phyloP scores from a whole-genome alignment of 23 tunicate species.

The Botrylloides violaceus region DNA sequence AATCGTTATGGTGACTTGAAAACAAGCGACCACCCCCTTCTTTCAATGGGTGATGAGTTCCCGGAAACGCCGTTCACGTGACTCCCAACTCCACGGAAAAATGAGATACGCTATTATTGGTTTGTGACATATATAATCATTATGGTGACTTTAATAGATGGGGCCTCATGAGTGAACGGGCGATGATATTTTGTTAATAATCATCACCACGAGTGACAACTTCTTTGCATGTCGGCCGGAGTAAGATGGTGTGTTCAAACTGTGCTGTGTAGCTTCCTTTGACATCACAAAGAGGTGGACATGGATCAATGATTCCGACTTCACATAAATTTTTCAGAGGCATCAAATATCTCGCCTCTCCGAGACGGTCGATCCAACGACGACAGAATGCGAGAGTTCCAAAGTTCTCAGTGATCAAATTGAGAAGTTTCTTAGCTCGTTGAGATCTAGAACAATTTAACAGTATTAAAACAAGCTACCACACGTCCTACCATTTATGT shows the following conservation, averaged over 20 bases:
- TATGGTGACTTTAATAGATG: no score
- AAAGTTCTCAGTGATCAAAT: conserved; percentile 24
- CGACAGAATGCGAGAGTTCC: conserved; percentile 44
- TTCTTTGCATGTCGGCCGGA: conserved; percentile 49
- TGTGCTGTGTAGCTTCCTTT: conserved; percentile 47
- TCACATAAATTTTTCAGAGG: conserved; percentile 21
- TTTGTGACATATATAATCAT: no score
- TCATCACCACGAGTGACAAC: conserved; percentile 45
- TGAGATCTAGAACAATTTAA: conserved; percentile 6
- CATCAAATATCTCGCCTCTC: conserved; percentile 21
- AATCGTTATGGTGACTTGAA: no score
- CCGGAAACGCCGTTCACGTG: no score
- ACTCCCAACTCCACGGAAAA: no score
- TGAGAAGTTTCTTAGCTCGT: conserved; percentile 17
- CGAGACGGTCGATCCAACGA: conserved; percentile 34
- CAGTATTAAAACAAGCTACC: no score
- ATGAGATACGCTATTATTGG: no score
- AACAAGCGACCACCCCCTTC: no score
- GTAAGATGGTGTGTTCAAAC: conserved; percentile 46
- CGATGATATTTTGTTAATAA: no score
- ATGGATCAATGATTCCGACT: conserved; percentile 17
- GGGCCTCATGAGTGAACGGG: no score
- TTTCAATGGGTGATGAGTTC: no score
- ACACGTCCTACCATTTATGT: no score
- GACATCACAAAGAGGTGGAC: conserved; percentile 41